Percentiles rank a stretch among this genome's conserved stretches.
These are phyloP conservation scores for Drosophila meridionalis DNA, from an alignment of 2,888 invertebrate genomes.

Conservation along the genomic window DNA sequence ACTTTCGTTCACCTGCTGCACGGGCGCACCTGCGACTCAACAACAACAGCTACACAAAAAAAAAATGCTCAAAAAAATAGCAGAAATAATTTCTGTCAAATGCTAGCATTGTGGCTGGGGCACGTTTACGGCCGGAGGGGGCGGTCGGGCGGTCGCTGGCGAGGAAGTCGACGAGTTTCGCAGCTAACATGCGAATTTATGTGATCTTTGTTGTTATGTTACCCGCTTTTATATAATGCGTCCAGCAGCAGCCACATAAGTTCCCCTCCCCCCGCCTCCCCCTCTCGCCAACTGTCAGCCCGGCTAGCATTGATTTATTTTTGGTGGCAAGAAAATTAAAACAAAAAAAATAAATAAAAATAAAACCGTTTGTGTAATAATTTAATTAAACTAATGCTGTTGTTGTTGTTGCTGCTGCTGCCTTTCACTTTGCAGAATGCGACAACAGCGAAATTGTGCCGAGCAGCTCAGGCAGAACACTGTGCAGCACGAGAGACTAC, in stretches of 20 bases:
- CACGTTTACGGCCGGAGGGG: constrained; percentile 10
- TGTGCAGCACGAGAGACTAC: constrained; percentile 1
- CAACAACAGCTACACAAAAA: constrained; percentile 14
- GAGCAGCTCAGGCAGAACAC: constrained; percentile 57
- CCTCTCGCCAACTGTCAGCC: constrained; percentile 21
- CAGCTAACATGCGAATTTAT: constrained; percentile 56
- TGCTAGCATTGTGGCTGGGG: constrained; percentile 43
- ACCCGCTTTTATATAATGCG: constrained; percentile 63
- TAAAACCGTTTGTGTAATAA: constrained; percentile 57
- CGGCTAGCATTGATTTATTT: constrained; percentile 72
- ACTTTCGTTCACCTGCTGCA: constrained; percentile 55
- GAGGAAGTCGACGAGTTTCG: constrained; percentile 43
- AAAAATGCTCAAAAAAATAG: constrained; percentile 20
- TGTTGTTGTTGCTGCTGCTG: constrained; percentile 13
- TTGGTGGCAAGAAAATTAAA: constrained; percentile 28
- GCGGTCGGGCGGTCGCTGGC: constrained; percentile 4
- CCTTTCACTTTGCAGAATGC: constrained; percentile 68
- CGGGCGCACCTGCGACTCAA: constrained; percentile 50
- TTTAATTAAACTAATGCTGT: constrained; percentile 63
- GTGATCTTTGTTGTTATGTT: constrained; percentile 58
- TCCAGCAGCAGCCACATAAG: constrained; percentile 26
- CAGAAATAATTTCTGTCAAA: constrained; percentile 63
- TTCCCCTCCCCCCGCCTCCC: neutral
- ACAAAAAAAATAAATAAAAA: constrained; percentile 7
- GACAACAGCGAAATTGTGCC: constrained; percentile 28